These are phyloP conservation scores for Orius insidiosus DNA, from an alignment of 1,140 invertebrate species.

Conservation along the genomic window DNA sequence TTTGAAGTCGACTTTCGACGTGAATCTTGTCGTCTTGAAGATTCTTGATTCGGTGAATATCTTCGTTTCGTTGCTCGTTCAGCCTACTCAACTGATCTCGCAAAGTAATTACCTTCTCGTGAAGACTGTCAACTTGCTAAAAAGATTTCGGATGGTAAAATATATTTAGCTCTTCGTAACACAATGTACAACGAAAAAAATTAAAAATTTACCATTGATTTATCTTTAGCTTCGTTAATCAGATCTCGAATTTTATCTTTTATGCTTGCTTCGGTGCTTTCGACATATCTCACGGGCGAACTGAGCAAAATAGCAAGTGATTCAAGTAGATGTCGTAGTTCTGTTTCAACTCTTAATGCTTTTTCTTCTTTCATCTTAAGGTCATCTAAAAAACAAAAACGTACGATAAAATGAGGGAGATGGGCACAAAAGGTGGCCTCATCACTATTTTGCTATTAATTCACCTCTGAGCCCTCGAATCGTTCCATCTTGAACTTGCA, in stretches of 20 bases:
- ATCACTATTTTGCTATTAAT: background rate
- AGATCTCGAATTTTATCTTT: slow-evolving; percentile 59
- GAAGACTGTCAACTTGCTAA: slow-evolving; percentile 49
- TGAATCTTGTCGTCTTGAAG: slow-evolving; percentile 50
- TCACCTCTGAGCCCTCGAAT: slow-evolving; percentile 49
- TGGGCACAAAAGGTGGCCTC: background rate
- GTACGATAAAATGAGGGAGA: background rate
- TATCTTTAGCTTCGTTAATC: slow-evolving; percentile 54
- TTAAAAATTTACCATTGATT: slow-evolving; percentile 37
- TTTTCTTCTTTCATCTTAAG: slow-evolving; percentile 48
- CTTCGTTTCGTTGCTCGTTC: slow-evolving; percentile 42
- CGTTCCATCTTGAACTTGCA: slow-evolving; percentile 44
- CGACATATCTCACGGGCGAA: slow-evolving; percentile 46
- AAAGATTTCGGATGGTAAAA: too few relatives aligned
- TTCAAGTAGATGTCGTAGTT: slow-evolving; percentile 44
- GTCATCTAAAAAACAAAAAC: slow-evolving; percentile 35
- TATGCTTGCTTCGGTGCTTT: slow-evolving; percentile 53
- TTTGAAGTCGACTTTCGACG: slow-evolving; percentile 46
- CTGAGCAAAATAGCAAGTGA: slow-evolving; percentile 46
- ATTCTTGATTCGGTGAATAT: slow-evolving; percentile 36
- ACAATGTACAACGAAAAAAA: too few relatives aligned
- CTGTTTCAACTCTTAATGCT: slow-evolving; percentile 40
- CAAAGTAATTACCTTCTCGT: slow-evolving; percentile 45
- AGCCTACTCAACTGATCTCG: slow-evolving; percentile 42
- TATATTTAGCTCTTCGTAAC: too few relatives aligned